These are phyloP conservation scores for Merluccius polli DNA, from an alignment of 2,797 vertebrate species.

Conservation along the genomic window DNA sequence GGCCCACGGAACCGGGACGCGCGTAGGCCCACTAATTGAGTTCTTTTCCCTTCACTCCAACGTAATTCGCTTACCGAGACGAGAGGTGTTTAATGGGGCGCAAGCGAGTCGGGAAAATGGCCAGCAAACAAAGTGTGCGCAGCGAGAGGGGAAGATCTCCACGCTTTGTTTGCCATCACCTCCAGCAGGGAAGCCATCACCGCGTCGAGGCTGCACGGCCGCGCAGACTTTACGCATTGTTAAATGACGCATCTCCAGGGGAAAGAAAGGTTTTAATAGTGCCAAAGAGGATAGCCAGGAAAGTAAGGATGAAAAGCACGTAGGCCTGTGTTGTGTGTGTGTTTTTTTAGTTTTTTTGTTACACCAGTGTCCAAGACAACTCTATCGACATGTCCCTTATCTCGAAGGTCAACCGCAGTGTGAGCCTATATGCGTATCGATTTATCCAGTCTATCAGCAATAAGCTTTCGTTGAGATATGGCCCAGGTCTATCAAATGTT, in stretches of 20 bases:
- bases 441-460: slow-evolving; percentile 53
- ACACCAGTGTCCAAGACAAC: slow-evolving; percentile 63
- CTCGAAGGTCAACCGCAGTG: slow-evolving; percentile 70
- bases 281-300: slow-evolving; percentile 30
- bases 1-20: slow-evolving; percentile 56
- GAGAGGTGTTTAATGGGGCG: slow-evolving; percentile 88
- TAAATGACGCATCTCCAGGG: slow-evolving; percentile 79
- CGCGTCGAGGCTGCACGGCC: slow-evolving; percentile 17
- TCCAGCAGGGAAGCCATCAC: slow-evolving; percentile 21
- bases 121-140: slow-evolving; percentile 71
- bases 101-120: slow-evolving; percentile 85
- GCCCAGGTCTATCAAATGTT: not conserved
- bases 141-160: slow-evolving; percentile 38
- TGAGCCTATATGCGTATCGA: slow-evolving; percentile 66
- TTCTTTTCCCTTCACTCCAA: slow-evolving; percentile 82
- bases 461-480: slow-evolving; percentile 36
- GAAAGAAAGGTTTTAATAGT: slow-evolving; percentile 62
- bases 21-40: slow-evolving; percentile 78
- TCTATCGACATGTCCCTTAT: slow-evolving; percentile 68
- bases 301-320: slow-evolving; percentile 1
- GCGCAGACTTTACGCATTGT: slow-evolving; percentile 66
- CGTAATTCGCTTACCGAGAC: slow-evolving; percentile 90
- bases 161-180: slow-evolving; percentile 51
- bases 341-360: slow-evolving; percentile 29
- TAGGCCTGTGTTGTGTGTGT: no score